Base-by-base conservation (phyloP, 2,797 vertebrate genomes). In the Trachurus trachurus region DNA sequence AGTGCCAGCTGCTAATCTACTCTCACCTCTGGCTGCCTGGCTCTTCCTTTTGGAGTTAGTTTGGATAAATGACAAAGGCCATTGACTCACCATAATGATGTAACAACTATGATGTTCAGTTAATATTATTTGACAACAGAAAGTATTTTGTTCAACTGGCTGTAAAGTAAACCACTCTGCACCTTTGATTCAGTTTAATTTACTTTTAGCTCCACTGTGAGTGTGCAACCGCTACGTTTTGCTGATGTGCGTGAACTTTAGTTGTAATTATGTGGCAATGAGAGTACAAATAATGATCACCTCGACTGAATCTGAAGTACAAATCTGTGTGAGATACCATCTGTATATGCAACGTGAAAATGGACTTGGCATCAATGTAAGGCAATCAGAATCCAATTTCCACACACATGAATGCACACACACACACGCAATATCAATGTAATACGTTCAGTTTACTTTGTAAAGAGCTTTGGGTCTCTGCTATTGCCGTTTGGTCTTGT, bases 381-480 rank as follows among this genome's bases (percentile, higher is more conserved):
- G 10, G 63, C 54, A 74, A 74, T 72, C 53, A 75, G 60, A 80
- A 63, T 21, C 52, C 57, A 54, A 66, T 64, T 62, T 78, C 31
- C 54, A 77, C 26, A 37, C 13, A 22, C 13, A 12, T 0, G 0
- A 22, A 56, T 39, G 11, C 16, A 17, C 5, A 4, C 40, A 69
- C 44, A 56, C 60, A 47, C 7, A 16, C 60, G 53, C 40, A 57
- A 60, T 61, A 66, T 44, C 57, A 67, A 73, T 73, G 59, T 42
- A 45, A 59, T 71, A 53, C 52, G 19, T 74, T 78, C 16, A 52
- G 47, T 64, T 79, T 47, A 71, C 50, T 62, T 65, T 75, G 71
- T 69, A 77, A 83, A 75, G 71, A 69, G 67, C 67, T 80, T 65
- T 67, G 47, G 59, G 67, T 81, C 71, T 76, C 58, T 71, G 80